phyloP scores from a whole-genome alignment of 2,113 vertebrate genomes.

The Notiomystis cincta region DNA sequence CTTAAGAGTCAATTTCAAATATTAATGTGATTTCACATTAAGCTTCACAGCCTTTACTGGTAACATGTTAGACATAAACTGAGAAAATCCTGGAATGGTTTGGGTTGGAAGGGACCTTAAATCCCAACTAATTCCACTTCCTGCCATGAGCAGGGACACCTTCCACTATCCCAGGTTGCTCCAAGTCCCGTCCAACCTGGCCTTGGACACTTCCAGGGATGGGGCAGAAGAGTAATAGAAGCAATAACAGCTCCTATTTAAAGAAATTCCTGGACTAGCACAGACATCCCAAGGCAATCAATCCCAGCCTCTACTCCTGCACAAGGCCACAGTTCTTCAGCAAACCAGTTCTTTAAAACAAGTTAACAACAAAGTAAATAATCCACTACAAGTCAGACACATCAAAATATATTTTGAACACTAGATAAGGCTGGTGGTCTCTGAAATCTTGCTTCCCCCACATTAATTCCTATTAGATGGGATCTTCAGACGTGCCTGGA shows the following conservation, averaged over 20 bases:
- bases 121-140: fast-evolving
- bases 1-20: not conserved
- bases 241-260: not conserved
- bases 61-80: not conserved
- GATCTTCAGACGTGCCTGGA: not conserved
- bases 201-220: not conserved
- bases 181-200: fast-evolving
- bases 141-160: not conserved
- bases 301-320: not conserved
- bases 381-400: not conserved
- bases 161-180: fast-evolving
- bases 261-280: not conserved
- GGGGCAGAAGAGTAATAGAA: not conserved
- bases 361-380: not conserved
- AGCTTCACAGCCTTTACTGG: not conserved
- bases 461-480: not conserved
- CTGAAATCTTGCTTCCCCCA: not conserved
- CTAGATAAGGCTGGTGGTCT: not conserved
- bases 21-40: not conserved
- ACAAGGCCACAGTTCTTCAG: not conserved
- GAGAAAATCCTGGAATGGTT: not conserved
- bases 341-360: not conserved
- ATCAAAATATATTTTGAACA: not conserved
- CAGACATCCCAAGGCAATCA: not conserved
- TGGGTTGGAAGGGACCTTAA: not conserved